Conservation (phyloP, 2,797 vertebrate genomes). For the Molossus alvarezi region DNA sequence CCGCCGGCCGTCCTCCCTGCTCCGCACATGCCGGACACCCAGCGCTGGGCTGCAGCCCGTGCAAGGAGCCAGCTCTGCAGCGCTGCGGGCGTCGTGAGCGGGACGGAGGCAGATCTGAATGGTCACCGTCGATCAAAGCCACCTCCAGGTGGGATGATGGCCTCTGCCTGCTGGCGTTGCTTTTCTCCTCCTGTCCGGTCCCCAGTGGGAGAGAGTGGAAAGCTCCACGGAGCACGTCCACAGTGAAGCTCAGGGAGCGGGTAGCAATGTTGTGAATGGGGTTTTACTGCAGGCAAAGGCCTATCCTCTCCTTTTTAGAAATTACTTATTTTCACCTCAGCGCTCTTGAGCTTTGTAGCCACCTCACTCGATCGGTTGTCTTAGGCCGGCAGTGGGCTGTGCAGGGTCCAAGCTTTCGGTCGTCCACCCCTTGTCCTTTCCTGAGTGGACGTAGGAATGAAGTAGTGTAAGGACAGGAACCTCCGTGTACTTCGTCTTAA, state of each 20-base stretch:
- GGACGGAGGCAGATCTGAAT: not conserved
- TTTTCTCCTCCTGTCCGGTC: not conserved
- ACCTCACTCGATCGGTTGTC: not conserved
- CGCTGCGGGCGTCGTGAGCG: not conserved
- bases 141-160: not conserved
- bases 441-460: not conserved
- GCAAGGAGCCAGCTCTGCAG: not conserved
- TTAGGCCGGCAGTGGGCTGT: too few relatives aligned
- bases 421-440: not conserved
- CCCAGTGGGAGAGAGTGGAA: not conserved
- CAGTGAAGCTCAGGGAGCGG: not conserved
- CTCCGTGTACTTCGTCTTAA: not conserved
- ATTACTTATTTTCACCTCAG: not conserved
- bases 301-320: not conserved
- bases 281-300: not conserved
- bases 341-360: not conserved
- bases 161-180: not conserved
- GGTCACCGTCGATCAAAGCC: not conserved
- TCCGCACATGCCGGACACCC: not conserved
- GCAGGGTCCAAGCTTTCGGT: not conserved
- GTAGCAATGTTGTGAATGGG: not conserved
- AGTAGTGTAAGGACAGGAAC: not conserved
- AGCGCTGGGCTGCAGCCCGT: not conserved
- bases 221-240: not conserved
- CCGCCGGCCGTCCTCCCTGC: not conserved